Percentiles rank a stretch among this genome's conserved stretches.
These are phyloP conservation scores for Calameuta idolon DNA, from an alignment of 2,888 invertebrate genomes.

Conservation along the genomic window DNA sequence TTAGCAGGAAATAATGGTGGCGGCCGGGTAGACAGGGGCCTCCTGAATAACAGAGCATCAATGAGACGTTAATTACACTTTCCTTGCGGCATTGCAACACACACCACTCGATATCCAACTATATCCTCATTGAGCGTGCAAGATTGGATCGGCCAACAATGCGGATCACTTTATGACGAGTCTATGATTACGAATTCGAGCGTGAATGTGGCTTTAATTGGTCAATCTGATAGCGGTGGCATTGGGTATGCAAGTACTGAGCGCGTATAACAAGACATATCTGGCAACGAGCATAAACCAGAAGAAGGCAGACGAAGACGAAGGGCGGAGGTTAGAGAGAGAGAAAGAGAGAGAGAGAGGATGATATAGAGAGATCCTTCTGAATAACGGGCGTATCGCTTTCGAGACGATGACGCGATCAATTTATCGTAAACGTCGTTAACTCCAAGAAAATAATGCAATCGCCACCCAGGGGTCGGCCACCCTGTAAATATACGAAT, in stretches of 20 bases:
- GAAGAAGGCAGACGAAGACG: not conserved
- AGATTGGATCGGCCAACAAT: conserved; percentile 19
- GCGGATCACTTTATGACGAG: conserved; percentile 22
- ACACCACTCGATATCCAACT: conserved; percentile 10
- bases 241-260: not conserved
- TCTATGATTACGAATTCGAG: conserved; percentile 23
- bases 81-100: conserved; percentile 18
- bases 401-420: not conserved
- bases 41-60: conserved; percentile 12
- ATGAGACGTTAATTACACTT: conserved; percentile 22
- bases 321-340: conserved; percentile 6
- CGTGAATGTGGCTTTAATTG: conserved; percentile 23
- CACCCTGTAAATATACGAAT: not conserved
- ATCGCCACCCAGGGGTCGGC: not conserved
- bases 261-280: not conserved
- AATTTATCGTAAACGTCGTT: conserved; percentile 4
- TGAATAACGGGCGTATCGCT: not conserved
- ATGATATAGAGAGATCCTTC: conserved; percentile 11
- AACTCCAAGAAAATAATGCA: not conserved
- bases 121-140: not conserved
- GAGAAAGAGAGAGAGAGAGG: conserved; percentile 11
- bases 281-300: not conserved
- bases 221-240: conserved; percentile 12
- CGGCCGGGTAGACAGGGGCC: not conserved
- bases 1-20: not conserved